phyloP scores from a whole-genome alignment of 1,140 invertebrate genomes.

The Grapholita molesta region DNA sequence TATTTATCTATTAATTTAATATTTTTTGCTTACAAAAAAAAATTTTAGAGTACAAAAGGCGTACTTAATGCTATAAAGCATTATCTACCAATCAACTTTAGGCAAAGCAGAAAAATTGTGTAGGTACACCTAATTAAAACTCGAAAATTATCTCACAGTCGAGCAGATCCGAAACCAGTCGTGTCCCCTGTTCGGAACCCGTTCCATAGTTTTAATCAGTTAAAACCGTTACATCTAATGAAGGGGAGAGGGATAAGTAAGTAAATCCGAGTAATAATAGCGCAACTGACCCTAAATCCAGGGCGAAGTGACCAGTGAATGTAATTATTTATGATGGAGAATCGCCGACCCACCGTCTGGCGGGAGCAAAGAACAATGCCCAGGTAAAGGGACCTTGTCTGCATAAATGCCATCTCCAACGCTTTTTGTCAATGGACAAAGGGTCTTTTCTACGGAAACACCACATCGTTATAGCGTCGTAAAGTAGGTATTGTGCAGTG shows the following conservation, averaged over 20 bases:
- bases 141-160: slow-evolving; percentile 63
- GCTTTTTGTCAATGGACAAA: slow-evolving; percentile 75
- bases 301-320: slow-evolving; percentile 62
- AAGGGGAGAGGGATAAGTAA: slow-evolving; percentile 65
- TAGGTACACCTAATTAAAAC: slow-evolving; percentile 64
- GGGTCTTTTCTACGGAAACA: slow-evolving; percentile 72
- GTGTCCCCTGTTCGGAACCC: slow-evolving; percentile 59
- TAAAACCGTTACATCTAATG: slow-evolving; percentile 77
- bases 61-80: no score
- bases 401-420: slow-evolving; percentile 66
- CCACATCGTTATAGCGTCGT: slow-evolving; percentile 74
- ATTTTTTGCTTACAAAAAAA: no score
- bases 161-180: slow-evolving; percentile 57
- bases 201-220: slow-evolving; percentile 76
- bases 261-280: slow-evolving; percentile 62
- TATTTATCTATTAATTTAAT: no score
- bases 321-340: slow-evolving; percentile 70
- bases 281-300: slow-evolving; percentile 63
- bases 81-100: no score
- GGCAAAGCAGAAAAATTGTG: no score
- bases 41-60: no score
- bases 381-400: slow-evolving; percentile 67
- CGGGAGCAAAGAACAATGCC: slow-evolving; percentile 62
- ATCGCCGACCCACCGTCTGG: slow-evolving; percentile 63
- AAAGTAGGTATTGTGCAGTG: slow-evolving; percentile 71